Percentiles rank a stretch among this genome's conserved stretches.
Conservation (phyloP, 2,113 vertebrate species). For the Thymallus thymallus region DNA sequence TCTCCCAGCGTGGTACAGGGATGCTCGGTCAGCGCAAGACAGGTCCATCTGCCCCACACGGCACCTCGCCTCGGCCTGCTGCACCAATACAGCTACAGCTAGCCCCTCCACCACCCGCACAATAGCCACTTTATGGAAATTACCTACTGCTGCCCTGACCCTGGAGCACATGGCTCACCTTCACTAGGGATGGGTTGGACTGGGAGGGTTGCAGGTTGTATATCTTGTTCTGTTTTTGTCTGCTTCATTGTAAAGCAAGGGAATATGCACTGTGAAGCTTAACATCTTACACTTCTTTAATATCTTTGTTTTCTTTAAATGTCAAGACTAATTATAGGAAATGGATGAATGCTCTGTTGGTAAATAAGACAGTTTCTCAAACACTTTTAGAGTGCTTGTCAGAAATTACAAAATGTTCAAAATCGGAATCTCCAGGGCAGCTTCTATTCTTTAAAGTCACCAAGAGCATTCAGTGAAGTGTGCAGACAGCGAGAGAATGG, state of each 20-base stretch:
- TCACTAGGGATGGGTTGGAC: conserved; percentile 43
- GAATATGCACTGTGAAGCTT: no score
- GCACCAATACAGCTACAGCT: background rate
- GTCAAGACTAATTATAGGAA: no score
- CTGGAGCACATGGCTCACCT: conserved; percentile 65
- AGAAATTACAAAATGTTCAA: no score
- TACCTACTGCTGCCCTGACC: conserved; percentile 65
- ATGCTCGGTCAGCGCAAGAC: conserved; percentile 78
- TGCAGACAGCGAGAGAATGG: background rate
- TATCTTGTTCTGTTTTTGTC: background rate
- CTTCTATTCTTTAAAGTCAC: conserved; percentile 19
- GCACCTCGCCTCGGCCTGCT: conserved; percentile 51
- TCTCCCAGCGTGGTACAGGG: conserved; percentile 65
- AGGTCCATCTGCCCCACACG: conserved; percentile 73
- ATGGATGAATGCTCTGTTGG: no score
- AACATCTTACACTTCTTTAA: no score
- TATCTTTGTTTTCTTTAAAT: no score
- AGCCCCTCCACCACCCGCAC: conserved; percentile 37
- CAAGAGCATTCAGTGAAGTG: background rate
- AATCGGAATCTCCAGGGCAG: background rate
- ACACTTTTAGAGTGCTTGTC: no score
- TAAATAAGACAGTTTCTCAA: no score
- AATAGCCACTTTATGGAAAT: conserved; percentile 64
- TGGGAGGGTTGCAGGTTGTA: background rate
- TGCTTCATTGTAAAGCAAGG: no score